Base-by-base conservation (phyloP, 2,888 invertebrate species). In the Globia sparganii region DNA sequence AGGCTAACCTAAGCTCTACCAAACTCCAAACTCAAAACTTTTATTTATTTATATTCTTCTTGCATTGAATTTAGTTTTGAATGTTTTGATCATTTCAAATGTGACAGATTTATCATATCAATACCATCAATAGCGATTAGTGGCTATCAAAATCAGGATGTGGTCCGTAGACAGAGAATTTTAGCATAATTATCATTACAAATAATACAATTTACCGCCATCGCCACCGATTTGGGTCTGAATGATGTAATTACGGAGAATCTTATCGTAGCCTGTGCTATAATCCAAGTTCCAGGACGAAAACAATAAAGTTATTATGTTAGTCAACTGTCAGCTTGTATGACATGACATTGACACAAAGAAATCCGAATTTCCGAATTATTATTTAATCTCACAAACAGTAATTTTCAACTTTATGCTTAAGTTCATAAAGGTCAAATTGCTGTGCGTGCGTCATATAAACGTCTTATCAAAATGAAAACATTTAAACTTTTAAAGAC, bases 401-500 rank as follows among this genome's bases (percentile, higher is more conserved):
- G 28, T 49, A 18, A 49, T 64, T 77, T 78, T 71, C 21, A 56
- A 56, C 56, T 37, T n/a, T 28, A 77, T 18, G 15, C 0, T 0
- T 0, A 0, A 0, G 0, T 0, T 0, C 34, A 34, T 49, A 64
- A 49, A 49, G 72, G 34, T 65, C 64, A 72, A 40, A 58, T 49
- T 79, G 9, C 49, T 49, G 5, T 56, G 46, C 13, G 43, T 25
- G 75, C 40, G 46, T 49, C 37, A 31, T 18, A 43, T 5, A 4
- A n/a, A 28, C 4, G 8, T 34, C 31, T 43, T 49, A 79, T 65
- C 79, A 40, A 40, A 56, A 37, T 40, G 11, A 49, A 79, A 77
- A 79, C 40, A 64, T 64, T 56, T 4, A 43, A 40, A n/a, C n/a
- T n/a, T n/a, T n/a, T n/a, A n/a, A n/a, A n/a, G n/a, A n/a, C n/a